Evolutionary conservation across 2,797 vertebrate genomes (phyloP).

Genomic region (Oceanodroma leucorhoa): DNA sequence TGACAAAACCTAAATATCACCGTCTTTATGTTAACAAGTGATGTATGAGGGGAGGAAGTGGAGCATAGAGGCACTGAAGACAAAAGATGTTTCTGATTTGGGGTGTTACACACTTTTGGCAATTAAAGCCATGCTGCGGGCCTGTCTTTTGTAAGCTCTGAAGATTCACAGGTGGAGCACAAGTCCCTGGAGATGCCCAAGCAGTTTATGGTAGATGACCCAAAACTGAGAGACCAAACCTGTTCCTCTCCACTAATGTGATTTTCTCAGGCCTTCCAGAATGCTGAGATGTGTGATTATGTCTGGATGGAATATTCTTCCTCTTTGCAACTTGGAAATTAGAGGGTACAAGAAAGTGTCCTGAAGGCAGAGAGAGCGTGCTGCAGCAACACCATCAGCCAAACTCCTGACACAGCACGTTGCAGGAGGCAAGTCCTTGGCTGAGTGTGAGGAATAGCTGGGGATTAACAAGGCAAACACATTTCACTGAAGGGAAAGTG

Average conservation of each 20-base stretch:
- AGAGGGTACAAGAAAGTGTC: neutral
- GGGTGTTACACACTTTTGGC: neutral
- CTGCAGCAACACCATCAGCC: neutral
- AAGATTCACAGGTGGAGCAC: neutral
- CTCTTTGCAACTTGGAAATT: neutral
- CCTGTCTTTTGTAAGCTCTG: neutral
- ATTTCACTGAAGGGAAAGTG: neutral
- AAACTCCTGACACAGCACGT: neutral
- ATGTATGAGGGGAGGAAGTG: neutral
- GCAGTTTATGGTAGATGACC: neutral
- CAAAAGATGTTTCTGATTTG: conserved; percentile 26
- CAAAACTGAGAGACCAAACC: neutral
- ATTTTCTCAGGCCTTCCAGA: neutral
- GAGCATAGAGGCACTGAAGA: neutral
- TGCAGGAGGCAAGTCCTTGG: neutral
- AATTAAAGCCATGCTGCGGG: neutral
- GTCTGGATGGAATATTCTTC: neutral
- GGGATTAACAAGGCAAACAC: neutral
- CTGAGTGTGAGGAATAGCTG: neutral
- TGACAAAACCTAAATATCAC: neutral
- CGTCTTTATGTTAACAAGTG: neutral
- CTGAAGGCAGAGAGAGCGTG: neutral
- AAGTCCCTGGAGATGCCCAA: neutral
- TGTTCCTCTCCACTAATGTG: neutral
- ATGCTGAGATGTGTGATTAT: neutral